A percentile compares a stretch with the other conserved stretches of the same genome.
Evolutionary conservation across 2,797 vertebrate species (phyloP).

Genomic region (Artibeus jamaicensis): DNA sequence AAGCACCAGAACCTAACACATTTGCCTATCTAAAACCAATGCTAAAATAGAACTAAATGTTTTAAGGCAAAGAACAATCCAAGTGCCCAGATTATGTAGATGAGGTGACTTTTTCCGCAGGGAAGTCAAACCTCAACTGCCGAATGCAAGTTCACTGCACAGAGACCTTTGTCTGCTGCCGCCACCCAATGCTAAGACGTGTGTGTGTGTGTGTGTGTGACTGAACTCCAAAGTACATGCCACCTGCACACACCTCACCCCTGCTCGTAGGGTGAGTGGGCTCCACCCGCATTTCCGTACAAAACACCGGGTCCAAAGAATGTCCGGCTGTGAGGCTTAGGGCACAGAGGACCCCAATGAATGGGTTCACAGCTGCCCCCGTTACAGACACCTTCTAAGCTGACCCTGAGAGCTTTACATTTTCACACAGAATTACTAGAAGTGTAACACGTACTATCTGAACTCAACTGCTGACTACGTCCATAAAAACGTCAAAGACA

Average conservation of each 20-base stretch:
- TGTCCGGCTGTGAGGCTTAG: neutral
- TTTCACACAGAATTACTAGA: neutral
- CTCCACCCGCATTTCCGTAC: neutral
- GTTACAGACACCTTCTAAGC: neutral
- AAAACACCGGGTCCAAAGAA: neutral
- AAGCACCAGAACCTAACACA: neutral
- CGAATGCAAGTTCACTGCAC: neutral
- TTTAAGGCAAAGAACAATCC: neutral
- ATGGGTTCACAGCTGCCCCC: neutral
- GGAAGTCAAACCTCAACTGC: constrained; percentile 19
- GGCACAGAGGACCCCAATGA: neutral
- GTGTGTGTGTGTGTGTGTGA: neutral
- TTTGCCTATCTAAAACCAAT: neutral
- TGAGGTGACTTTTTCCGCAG: neutral
- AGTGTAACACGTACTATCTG: neutral
- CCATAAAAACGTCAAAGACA: neutral
- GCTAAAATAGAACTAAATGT: constrained; percentile 8
- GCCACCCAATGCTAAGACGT: neutral
- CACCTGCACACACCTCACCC: neutral
- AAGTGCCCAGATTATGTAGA: neutral
- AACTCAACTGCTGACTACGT: neutral
- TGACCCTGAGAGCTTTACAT: neutral
- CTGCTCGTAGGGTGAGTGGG: neutral
- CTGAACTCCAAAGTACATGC: neutral
- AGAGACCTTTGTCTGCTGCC: neutral